Conservation (phyloP, 2,888 invertebrate species). For the Caprella mutica region DNA sequence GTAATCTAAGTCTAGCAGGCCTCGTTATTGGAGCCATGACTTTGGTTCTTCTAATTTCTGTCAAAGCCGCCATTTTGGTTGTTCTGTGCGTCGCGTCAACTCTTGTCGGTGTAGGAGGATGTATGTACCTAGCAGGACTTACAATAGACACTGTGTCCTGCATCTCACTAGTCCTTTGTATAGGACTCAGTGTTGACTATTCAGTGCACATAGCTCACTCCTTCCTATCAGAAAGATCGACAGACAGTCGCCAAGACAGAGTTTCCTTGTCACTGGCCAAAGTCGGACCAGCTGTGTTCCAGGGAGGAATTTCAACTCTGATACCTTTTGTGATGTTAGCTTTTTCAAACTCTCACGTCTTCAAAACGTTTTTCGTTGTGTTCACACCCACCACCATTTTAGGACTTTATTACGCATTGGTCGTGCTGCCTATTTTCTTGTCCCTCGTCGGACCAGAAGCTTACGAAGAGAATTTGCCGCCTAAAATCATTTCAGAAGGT, state of each 20-base stretch:
- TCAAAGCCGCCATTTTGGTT: constrained; percentile 61
- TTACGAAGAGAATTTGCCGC: not conserved
- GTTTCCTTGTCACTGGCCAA: constrained; percentile 54
- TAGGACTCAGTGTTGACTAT: constrained; percentile 72
- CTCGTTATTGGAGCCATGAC: constrained; percentile 70
- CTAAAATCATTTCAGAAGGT: not conserved
- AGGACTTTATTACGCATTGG: constrained; percentile 41
- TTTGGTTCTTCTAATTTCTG: constrained; percentile 58
- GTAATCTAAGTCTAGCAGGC: constrained; percentile 62
- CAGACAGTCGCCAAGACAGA: constrained; percentile 43
- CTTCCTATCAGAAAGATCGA: constrained; percentile 54
- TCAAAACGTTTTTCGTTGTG: constrained; percentile 47
- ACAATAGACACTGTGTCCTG: constrained; percentile 71
- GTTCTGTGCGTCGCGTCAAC: constrained; percentile 52
- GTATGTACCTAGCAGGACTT: constrained; percentile 56
- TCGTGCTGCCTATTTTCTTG: constrained; percentile 40
- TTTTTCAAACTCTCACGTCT: constrained; percentile 39
- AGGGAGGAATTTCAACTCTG: constrained; percentile 40
- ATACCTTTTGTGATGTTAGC: constrained; percentile 39
- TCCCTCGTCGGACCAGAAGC: constrained; percentile 39
- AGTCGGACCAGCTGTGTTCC: constrained; percentile 49
- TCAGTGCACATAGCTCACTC: constrained; percentile 50
- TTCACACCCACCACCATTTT: constrained; percentile 38
- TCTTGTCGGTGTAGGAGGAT: constrained; percentile 43
- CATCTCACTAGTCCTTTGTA: constrained; percentile 64